Evolutionary conservation across 2,888 invertebrate species (phyloP).

Genomic region (Pecten maximus): DNA sequence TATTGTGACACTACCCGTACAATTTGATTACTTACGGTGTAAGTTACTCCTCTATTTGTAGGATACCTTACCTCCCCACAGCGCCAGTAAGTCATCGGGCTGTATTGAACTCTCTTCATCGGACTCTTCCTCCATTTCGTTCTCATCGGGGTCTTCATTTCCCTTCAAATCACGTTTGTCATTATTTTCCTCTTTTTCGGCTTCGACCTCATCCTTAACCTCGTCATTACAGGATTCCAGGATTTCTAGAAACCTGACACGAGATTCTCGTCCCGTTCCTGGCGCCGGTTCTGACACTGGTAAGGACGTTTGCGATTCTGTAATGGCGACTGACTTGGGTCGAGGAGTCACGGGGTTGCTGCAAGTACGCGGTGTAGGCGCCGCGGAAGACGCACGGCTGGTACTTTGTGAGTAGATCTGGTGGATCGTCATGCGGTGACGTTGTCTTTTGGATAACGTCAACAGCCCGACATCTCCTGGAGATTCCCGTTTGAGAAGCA

Average conservation of each 20-base stretch:
- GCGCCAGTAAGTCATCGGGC: constrained; percentile 55
- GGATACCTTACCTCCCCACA: constrained; percentile 65
- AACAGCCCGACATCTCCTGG: constrained; percentile 58
- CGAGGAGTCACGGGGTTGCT: background rate
- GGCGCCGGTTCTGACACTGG: constrained; percentile 45
- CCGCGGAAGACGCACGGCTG: background rate
- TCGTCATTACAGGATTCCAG: background rate
- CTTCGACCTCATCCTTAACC: background rate
- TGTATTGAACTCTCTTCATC: constrained; percentile 46
- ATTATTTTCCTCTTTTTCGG: background rate
- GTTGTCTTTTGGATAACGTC: constrained; percentile 54
- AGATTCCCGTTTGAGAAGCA: constrained; percentile 55
- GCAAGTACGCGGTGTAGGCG: constrained; percentile 14
- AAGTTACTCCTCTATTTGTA: too few species aligned
- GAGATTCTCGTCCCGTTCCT: constrained; percentile 52
- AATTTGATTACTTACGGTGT: too few species aligned
- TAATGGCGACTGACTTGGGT: background rate
- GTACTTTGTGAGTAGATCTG: constrained; percentile 35
- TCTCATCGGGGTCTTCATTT: background rate
- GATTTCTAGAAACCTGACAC: constrained; percentile 43
- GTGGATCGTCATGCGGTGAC: constrained; percentile 64
- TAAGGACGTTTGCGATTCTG: background rate
- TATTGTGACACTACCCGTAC: too few species aligned
- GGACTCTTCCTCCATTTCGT: background rate
- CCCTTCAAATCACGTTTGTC: constrained; percentile 38